These are phyloP conservation scores for Cydia strobilella DNA, from an alignment of 1,140 invertebrate species.

Conservation along the genomic window DNA sequence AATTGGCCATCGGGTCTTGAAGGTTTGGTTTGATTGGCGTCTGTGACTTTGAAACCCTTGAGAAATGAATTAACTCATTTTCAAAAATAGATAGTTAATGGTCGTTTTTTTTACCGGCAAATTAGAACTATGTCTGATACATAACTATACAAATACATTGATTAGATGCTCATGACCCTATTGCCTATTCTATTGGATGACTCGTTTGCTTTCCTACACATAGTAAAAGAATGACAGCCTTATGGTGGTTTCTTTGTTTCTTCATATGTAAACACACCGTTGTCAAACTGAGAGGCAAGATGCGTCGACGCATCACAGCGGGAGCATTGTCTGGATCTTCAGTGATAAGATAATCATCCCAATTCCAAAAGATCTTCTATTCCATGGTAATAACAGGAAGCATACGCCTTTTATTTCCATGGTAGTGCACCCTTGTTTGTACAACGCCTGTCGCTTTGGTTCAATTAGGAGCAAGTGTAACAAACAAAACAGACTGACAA, in stretches of 20 bases:
- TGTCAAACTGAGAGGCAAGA: slow-evolving; percentile 48
- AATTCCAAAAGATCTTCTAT: not conserved
- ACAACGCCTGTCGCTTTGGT: slow-evolving; percentile 12
- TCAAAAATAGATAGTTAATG: too few species aligned
- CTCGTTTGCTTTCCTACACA: not conserved
- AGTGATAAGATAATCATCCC: slow-evolving; percentile 57
- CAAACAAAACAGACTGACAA: not conserved
- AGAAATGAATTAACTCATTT: too few species aligned
- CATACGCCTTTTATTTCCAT: not conserved
- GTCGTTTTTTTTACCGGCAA: too few species aligned
- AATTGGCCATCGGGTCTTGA: too few species aligned
- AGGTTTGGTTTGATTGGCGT: too few species aligned
- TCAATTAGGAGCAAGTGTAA: slow-evolving; percentile 14
- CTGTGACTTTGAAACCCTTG: too few species aligned
- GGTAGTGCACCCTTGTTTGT: slow-evolving; percentile 18
- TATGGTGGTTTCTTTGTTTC: not conserved
- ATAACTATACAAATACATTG: too few species aligned
- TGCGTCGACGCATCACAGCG: slow-evolving; percentile 50
- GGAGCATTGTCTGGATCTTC: slow-evolving; percentile 49
- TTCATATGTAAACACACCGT: slow-evolving; percentile 30
- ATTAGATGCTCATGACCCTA: too few species aligned
- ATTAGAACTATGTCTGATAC: too few species aligned
- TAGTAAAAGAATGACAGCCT: not conserved
- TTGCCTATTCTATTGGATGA: too few species aligned
- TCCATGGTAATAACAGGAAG: not conserved